Evolutionary conservation across 2,888 invertebrate species (phyloP).

Genomic region (Drosophila niveifrons): DNA sequence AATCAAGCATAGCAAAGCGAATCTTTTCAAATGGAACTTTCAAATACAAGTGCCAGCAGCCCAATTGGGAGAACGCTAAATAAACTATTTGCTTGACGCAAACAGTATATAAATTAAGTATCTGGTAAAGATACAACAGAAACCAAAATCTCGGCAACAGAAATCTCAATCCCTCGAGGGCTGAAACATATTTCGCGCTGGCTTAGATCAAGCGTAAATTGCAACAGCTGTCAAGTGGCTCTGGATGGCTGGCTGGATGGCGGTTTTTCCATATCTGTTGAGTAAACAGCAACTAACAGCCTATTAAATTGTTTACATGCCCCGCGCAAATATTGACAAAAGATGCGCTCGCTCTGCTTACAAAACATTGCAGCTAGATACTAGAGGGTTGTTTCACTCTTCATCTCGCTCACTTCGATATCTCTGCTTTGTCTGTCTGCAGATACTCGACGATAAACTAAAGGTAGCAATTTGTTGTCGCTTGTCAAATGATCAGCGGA

Average conservation of each 20-base stretch:
- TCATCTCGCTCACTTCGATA: background rate
- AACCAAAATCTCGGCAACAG: background rate
- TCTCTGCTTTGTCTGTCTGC: constrained; percentile 13
- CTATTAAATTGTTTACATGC: constrained; percentile 83
- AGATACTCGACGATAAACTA: constrained; percentile 41
- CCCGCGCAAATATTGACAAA: constrained; percentile 75
- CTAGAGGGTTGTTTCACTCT: constrained; percentile 27
- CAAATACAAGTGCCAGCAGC: constrained; percentile 39
- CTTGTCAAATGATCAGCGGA: constrained; percentile 76
- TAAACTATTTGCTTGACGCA: constrained; percentile 67
- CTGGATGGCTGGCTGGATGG: constrained; percentile 39
- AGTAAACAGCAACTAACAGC: constrained; percentile 71
- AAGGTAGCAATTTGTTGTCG: constrained; percentile 71
- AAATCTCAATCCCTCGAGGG: constrained; percentile 59
- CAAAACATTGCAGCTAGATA: no score
- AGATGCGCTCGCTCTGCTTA: constrained; percentile 63
- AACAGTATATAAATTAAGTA: constrained; percentile 54
- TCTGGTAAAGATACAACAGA: constrained; percentile 58
- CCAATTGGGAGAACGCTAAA: constrained; percentile 31
- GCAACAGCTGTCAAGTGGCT: constrained; percentile 81
- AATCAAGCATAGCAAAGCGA: background rate
- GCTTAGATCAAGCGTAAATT: constrained; percentile 75
- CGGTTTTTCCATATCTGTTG: constrained; percentile 60
- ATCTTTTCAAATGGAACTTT: constrained; percentile 56
- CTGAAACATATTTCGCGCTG: constrained; percentile 33